Percentiles rank a stretch among this genome's conserved stretches.
Evolutionary conservation across 2,113 vertebrate genomes (phyloP).

Genomic region (Aphyosemion australe): DNA sequence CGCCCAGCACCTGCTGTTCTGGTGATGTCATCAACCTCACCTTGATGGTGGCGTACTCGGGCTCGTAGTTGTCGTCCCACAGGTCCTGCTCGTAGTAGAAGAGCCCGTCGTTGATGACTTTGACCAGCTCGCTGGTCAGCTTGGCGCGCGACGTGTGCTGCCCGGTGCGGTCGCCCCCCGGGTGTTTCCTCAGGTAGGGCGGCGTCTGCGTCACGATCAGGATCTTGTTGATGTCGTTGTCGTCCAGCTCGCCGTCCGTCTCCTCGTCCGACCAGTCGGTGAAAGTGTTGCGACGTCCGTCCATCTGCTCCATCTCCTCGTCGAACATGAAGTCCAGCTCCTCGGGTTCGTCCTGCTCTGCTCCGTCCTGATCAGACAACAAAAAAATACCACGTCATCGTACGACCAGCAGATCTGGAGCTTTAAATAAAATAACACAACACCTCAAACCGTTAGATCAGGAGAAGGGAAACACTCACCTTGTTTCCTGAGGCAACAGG

Average conservation of each 20-base stretch:
- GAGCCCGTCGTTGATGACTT: slow-evolving; percentile 97
- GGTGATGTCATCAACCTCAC: slow-evolving; percentile 72
- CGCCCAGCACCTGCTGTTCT: not conserved
- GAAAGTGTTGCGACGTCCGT: slow-evolving; percentile 96
- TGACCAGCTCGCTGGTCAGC: slow-evolving; percentile 90
- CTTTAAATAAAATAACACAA: no score
- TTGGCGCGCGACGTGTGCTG: slow-evolving; percentile 94
- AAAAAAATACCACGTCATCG: not conserved
- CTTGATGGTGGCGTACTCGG: slow-evolving; percentile 98
- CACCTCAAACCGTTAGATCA: no score
- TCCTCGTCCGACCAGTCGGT: slow-evolving; percentile 98
- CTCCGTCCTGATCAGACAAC: slow-evolving; percentile 51
- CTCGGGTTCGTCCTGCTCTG: slow-evolving; percentile 93
- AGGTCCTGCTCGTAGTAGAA: slow-evolving; percentile 98
- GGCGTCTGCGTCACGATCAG: slow-evolving; percentile 97
- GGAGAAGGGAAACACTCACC: slow-evolving; percentile 36
- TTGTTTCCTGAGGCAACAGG: slow-evolving; percentile 45
- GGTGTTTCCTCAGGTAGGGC: slow-evolving; percentile 94
- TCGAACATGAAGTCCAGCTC: slow-evolving; percentile 98
- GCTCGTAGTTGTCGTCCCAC: slow-evolving; percentile 95
- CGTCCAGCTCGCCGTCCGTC: slow-evolving; percentile 94
- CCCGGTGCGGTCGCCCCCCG: slow-evolving; percentile 94
- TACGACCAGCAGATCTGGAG: slow-evolving; percentile 24
- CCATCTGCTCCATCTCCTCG: slow-evolving; percentile 98
- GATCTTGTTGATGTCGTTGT: slow-evolving; percentile 97